Percentiles rank a stretch among this genome's conserved stretches.
These are phyloP conservation scores for Epistrophella euchroma DNA, from an alignment of 2,888 invertebrate genomes.

Conservation along the genomic window DNA sequence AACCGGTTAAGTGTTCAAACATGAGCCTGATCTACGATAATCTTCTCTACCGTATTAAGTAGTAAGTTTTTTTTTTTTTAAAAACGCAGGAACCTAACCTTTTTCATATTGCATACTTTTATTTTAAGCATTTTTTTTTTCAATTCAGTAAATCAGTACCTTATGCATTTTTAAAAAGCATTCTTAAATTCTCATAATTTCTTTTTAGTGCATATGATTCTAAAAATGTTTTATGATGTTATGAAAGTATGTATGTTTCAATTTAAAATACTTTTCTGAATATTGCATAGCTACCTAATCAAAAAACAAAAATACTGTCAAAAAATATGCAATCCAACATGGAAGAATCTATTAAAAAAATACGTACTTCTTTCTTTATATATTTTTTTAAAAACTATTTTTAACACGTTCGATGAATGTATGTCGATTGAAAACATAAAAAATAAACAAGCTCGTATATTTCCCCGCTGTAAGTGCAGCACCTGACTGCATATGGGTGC, in stretches of 20 bases:
- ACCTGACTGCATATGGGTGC: constrained; percentile 63
- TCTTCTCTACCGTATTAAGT: too few relatives aligned
- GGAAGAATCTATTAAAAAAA: neutral
- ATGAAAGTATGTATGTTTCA: neutral
- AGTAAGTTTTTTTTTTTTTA: too few relatives aligned
- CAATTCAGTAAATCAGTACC: too few relatives aligned
- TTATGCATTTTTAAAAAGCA: too few relatives aligned
- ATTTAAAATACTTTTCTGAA: neutral
- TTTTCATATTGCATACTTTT: too few relatives aligned
- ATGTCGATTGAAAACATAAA: constrained; percentile 51
- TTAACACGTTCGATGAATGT: constrained; percentile 37
- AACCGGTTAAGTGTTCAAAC: too few relatives aligned
- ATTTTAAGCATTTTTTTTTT: too few relatives aligned
- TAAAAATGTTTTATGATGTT: too few relatives aligned
- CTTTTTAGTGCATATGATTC: too few relatives aligned
- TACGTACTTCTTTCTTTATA: neutral
- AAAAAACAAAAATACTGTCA: constrained; percentile 21
- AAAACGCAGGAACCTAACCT: too few relatives aligned
- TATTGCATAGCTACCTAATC: neutral
- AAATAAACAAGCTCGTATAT: constrained; percentile 64
- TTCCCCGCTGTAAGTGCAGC: constrained; percentile 41
- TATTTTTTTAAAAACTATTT: constrained; percentile 43
- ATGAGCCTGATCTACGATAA: too few relatives aligned
- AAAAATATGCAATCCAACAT: constrained; percentile 29
- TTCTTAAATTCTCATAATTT: too few relatives aligned